phyloP scores from a whole-genome alignment of 2,888 invertebrate genomes.

The Leptinotarsa haldemani region DNA sequence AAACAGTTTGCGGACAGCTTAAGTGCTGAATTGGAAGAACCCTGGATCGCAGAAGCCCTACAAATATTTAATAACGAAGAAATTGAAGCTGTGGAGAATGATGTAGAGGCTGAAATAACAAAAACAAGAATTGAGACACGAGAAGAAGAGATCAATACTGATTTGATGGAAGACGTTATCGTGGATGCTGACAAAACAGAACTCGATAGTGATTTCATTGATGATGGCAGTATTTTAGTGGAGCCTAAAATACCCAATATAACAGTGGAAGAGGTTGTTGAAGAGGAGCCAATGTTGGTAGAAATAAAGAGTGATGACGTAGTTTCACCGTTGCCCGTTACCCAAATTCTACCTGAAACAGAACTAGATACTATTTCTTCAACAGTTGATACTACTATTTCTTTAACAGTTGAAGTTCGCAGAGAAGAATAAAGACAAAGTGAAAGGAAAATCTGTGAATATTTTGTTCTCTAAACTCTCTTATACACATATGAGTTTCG shows the following conservation, averaged over 20 bases:
- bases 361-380: not conserved
- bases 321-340: not conserved
- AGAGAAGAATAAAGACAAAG: not conserved
- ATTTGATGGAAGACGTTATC: slow-evolving; percentile 40
- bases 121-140: slow-evolving; percentile 31
- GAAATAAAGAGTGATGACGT: not conserved
- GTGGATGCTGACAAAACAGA: not conserved
- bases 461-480: too few species aligned
- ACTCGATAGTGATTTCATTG: not conserved
- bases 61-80: slow-evolving; percentile 45
- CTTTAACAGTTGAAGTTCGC: not conserved
- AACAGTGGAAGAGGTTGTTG: slow-evolving; percentile 23
- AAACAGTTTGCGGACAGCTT: slow-evolving; percentile 50
- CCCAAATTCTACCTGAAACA: not conserved
- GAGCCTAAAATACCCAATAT: slow-evolving; percentile 11
- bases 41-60: slow-evolving; percentile 50
- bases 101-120: slow-evolving; percentile 44
- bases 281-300: not conserved
- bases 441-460: not conserved
- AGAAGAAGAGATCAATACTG: slow-evolving; percentile 44
- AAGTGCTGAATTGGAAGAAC: slow-evolving; percentile 49
- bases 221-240: not conserved
- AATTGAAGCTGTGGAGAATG: slow-evolving; percentile 41
- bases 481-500: not conserved
- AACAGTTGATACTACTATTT: not conserved